Evolutionary conservation across 2,888 invertebrate genomes (phyloP).

Genomic region (Dioctria linearis): DNA sequence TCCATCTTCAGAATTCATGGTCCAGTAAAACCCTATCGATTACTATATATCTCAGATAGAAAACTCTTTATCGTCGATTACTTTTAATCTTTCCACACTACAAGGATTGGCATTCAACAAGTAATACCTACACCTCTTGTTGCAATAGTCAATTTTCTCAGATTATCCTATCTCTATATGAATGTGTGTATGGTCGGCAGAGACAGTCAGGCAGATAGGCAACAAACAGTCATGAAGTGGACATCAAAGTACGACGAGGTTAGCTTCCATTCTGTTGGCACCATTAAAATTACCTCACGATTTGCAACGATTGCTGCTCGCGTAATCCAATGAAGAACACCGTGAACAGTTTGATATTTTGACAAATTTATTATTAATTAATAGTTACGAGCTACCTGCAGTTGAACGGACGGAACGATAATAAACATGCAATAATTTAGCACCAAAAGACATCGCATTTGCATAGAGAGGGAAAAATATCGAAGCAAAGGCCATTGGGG

Average conservation of each 20-base stretch:
- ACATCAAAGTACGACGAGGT: too few relatives aligned
- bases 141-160: constrained; percentile 33
- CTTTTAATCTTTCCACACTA: constrained; percentile 31
- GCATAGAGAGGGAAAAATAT: constrained; percentile 41
- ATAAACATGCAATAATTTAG: constrained; percentile 55
- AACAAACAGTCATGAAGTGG: background rate
- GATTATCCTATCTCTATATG: background rate
- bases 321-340: constrained; percentile 27
- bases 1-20: too few relatives aligned
- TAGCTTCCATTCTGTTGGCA: constrained; percentile 14
- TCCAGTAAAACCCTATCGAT: background rate
- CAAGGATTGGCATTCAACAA: constrained; percentile 6
- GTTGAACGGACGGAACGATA: constrained; percentile 3
- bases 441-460: constrained; percentile 55
- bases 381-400: constrained; percentile 56
- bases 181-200: background rate
- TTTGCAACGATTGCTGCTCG: constrained; percentile 28
- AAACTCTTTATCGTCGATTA: constrained; percentile 39
- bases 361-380: constrained; percentile 58
- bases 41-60: constrained; percentile 4
- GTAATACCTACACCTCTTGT: background rate
- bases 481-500: constrained; percentile 30
- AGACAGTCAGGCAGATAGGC: constrained; percentile 8
- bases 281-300: constrained; percentile 41
- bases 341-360: constrained; percentile 56